phyloP scores from a whole-genome alignment of 2,797 vertebrate species.

The Arrhamphus sclerolepis region DNA sequence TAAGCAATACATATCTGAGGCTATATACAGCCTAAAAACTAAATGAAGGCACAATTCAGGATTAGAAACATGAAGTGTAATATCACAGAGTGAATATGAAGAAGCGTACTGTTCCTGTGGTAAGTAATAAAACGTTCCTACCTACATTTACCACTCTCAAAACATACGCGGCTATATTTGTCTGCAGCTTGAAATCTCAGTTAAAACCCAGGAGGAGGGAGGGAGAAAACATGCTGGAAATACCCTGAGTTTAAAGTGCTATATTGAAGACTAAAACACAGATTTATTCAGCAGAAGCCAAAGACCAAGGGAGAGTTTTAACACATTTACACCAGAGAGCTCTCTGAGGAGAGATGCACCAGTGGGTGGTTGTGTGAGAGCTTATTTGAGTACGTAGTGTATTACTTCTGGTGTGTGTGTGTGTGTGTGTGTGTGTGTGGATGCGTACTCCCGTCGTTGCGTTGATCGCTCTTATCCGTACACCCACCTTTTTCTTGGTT shows the following conservation, averaged over 20 bases:
- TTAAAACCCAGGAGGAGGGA: conserved; percentile 73
- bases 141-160: conserved; percentile 60
- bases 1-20: no score
- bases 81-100: conserved; percentile 25
- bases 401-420: conserved; percentile 43
- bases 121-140: conserved; percentile 62
- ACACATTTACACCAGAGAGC: conserved; percentile 82
- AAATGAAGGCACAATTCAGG: no score
- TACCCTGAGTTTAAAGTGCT: conserved; percentile 81
- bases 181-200: conserved; percentile 77
- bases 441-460: conserved; percentile 61
- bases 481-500: conserved; percentile 80
- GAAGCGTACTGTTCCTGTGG: conserved; percentile 15
- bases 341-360: conserved; percentile 74
- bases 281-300: conserved; percentile 85
- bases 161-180: conserved; percentile 69
- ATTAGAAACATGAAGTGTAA: neutral
- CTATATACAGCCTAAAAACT: no score
- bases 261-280: conserved; percentile 82
- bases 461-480: conserved; percentile 76
- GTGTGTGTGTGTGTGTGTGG: conserved; percentile 16
- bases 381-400: conserved; percentile 72
- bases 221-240: conserved; percentile 77
- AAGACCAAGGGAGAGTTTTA: conserved; percentile 84
- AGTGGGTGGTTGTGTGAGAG: conserved; percentile 72